These are phyloP conservation scores for Melangyna quadrimaculata DNA, from an alignment of 2,888 invertebrate genomes.

Conservation along the genomic window DNA sequence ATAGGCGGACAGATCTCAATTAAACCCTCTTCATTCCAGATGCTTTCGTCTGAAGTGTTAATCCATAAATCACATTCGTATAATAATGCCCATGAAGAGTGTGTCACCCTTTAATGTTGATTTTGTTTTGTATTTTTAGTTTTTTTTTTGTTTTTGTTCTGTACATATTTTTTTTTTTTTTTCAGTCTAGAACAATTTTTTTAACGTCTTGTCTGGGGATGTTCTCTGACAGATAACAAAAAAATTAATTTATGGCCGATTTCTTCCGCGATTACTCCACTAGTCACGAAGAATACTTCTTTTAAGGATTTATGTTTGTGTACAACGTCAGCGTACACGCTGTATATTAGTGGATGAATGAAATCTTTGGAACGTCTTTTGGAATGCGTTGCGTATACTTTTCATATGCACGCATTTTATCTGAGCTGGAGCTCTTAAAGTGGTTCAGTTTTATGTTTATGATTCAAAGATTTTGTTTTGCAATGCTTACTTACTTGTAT, in stretches of 20 bases:
- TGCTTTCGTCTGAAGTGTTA: constrained; percentile 66
- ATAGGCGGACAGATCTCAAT: constrained; percentile 53
- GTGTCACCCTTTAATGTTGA: constrained; percentile 69
- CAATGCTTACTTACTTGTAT: neutral
- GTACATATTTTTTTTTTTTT: constrained; percentile 8
- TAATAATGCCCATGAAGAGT: constrained; percentile 44
- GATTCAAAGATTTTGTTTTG: neutral
- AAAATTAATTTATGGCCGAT: constrained; percentile 61
- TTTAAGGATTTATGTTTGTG: constrained; percentile 33
- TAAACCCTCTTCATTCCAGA: constrained; percentile 62
- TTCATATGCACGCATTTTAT: neutral
- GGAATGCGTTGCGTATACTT: neutral
- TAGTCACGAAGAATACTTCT: constrained; percentile 45
- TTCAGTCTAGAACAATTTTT: constrained; percentile 30
- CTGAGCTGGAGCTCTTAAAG: neutral
- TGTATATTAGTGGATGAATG: constrained; percentile 45
- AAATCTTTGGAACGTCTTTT: constrained; percentile 29
- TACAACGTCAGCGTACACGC: neutral
- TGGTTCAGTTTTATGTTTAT: neutral
- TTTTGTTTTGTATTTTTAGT: constrained; percentile 5
- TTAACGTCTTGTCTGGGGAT: constrained; percentile 47
- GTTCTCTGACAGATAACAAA: constrained; percentile 18
- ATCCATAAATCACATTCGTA: constrained; percentile 65
- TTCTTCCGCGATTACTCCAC: constrained; percentile 63
- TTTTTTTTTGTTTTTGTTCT: constrained; percentile 9